Evolutionary conservation across 1,140 invertebrate genomes (phyloP), one percentile per base, ranked within the genome.

Genomic region (Lordiphosa clarofinis): DNA sequence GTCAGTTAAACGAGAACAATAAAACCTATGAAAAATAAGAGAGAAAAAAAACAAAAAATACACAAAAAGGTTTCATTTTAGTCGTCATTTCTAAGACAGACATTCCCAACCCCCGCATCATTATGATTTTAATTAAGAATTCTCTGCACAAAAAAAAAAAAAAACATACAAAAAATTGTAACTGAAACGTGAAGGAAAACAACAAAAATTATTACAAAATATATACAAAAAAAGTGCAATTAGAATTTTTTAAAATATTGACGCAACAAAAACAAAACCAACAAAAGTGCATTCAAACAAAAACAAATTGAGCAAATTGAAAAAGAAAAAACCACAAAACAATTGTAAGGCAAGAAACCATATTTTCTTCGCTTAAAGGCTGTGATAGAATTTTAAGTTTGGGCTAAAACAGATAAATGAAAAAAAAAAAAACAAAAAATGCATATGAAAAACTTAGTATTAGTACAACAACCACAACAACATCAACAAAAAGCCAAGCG

Each of bases 161-260:
- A 21, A 38, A 48, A 42, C 10, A 60, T 47, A 43, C 36, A 59
- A 58, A 38, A 59, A 49, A 56, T 13, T 37, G 28, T 11, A 42
- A 40, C 3, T 12, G 15, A 35, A 48, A 60, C 15, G 44, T 40
- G 9, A 55, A 57, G 50, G 9, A 4, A 33, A 46, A 19, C 19
- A 19, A 19, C 2, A 63, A 59, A 43, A 48, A 48, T 56, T 9
- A 47, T 55, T 56, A 40, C 15, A 61, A 60, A 70, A 67, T 74
- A 47, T 61, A 81, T 58, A 81, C 52, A 74, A 64, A 71, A 78
- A 82, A 84, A 84, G 78, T 84, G 78, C 78, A 84, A 84, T 84
- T 84, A 84, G 78, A 84, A 84, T 84, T 84, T 84, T 82, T 70
- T 63, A 58, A 78, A 74, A 82, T 71, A 81, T 78, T 70, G 66